phyloP scores from a whole-genome alignment of 2,888 invertebrate species.

The Netelia melanura region DNA sequence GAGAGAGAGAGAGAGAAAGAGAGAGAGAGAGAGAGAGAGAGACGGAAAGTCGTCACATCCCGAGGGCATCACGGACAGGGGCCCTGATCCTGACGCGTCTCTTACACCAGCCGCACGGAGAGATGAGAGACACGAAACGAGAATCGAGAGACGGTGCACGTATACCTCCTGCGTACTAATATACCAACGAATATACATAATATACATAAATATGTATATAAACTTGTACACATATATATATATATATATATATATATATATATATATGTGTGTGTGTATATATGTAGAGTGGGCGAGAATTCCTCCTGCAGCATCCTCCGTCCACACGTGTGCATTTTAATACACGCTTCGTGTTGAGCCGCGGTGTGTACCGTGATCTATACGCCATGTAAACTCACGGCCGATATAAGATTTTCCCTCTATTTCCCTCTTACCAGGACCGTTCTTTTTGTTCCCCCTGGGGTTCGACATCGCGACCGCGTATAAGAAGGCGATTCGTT shows the following conservation, averaged over 20 bases:
- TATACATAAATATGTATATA: neutral
- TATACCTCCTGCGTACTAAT: neutral
- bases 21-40: neutral
- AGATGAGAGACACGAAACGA: neutral
- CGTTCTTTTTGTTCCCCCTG: neutral
- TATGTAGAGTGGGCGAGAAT: neutral
- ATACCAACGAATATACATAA: neutral
- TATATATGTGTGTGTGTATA: neutral
- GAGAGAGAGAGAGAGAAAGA: neutral
- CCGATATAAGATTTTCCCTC: conserved; percentile 34
- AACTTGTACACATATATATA: neutral
- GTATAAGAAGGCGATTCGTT: conserved; percentile 44
- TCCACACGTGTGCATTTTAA: neutral
- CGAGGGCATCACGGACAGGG: conserved; percentile 34
- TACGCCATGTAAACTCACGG: conserved; percentile 17
- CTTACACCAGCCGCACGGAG: neutral
- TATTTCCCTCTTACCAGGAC: conserved; percentile 29
- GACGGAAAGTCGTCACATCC: conserved; percentile 34
- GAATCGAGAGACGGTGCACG: conserved; percentile 13
- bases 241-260: no score
- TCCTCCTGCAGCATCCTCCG: conserved; percentile 17
- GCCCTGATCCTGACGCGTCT: neutral
- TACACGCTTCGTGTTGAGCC: neutral
- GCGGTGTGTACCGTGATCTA: conserved; percentile 1
- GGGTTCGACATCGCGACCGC: conserved; percentile 40